Conservation (phyloP, 2,888 invertebrate species). For the Chaetoderma sp. region DNA sequence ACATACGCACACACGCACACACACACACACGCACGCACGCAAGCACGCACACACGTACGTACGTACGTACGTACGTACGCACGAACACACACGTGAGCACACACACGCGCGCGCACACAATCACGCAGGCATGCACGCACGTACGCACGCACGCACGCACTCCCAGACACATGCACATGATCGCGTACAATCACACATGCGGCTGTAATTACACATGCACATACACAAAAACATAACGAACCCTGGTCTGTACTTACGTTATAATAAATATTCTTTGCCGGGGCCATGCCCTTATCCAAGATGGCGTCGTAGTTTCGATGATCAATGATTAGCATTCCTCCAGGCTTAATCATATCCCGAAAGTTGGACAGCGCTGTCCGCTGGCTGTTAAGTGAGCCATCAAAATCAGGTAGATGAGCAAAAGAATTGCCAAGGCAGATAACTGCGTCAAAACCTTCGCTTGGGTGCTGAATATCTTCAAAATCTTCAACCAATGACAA, state of each 20-base stretch:
- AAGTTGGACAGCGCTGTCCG: constrained; percentile 80
- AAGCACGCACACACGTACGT: too few relatives aligned
- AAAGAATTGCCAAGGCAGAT: constrained; percentile 92
- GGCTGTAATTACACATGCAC: too few relatives aligned
- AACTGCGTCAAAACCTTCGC: constrained; percentile 83
- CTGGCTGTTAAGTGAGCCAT: constrained; percentile 37
- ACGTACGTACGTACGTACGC: too few relatives aligned
- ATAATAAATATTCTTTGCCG: constrained; percentile 88
- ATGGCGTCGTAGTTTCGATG: constrained; percentile 91
- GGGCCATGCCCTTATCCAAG: constrained; percentile 81
- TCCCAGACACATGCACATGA: too few relatives aligned
- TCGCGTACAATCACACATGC: too few relatives aligned
- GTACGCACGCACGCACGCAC: too few relatives aligned
- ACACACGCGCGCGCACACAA: too few relatives aligned
- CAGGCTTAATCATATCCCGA: constrained; percentile 84
- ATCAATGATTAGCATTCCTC: constrained; percentile 86
- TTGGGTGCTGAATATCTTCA: constrained; percentile 64
- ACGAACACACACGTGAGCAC: too few relatives aligned
- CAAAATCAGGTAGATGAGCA: constrained; percentile 85
- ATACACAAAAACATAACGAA: too few relatives aligned
- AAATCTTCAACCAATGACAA: constrained; percentile 83
- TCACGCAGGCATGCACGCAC: too few relatives aligned
- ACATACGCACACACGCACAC: too few relatives aligned
- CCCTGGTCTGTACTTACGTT: constrained; percentile 72
- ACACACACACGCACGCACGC: too few relatives aligned